Conservation (phyloP, 2,113 vertebrate genomes). For the Collichthys lucidus region DNA sequence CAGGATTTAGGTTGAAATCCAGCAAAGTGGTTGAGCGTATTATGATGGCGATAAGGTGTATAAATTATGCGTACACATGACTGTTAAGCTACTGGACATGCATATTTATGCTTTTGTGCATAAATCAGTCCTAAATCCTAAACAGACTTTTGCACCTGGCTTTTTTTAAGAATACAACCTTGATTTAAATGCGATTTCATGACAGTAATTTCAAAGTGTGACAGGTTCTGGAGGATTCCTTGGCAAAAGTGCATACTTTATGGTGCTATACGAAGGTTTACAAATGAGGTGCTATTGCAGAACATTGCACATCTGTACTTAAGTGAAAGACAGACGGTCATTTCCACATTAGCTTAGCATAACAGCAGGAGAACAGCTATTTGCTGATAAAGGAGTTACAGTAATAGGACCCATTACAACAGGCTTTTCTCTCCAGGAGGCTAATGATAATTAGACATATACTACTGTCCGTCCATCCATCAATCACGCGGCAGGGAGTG, state of each 20-base stretch:
- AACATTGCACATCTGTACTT: neutral
- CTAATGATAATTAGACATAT: slow-evolving; percentile 75
- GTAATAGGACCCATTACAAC: slow-evolving; percentile 63
- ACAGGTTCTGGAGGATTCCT: neutral
- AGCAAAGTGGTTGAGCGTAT: slow-evolving; percentile 3
- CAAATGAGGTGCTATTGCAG: neutral
- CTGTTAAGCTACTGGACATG: neutral
- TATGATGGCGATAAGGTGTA: neutral
- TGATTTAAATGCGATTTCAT: neutral
- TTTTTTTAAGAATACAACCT: neutral
- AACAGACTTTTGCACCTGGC: neutral
- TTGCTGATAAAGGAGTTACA: slow-evolving; percentile 60
- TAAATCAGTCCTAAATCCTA: neutral
- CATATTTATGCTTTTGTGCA: neutral
- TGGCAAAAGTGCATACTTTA: neutral
- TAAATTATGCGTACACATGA: neutral
- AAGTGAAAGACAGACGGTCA: slow-evolving; percentile 43
- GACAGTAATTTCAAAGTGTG: neutral
- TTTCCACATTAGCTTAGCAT: slow-evolving; percentile 5
- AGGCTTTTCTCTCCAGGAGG: slow-evolving; percentile 70
- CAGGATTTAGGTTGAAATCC: neutral
- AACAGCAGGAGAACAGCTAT: slow-evolving; percentile 63
- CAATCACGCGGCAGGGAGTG: slow-evolving; percentile 69
- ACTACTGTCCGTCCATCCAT: slow-evolving; percentile 64
- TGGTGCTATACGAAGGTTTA: neutral